phyloP scores from a whole-genome alignment of 2,888 invertebrate genomes.

The Cyclophora punctaria region DNA sequence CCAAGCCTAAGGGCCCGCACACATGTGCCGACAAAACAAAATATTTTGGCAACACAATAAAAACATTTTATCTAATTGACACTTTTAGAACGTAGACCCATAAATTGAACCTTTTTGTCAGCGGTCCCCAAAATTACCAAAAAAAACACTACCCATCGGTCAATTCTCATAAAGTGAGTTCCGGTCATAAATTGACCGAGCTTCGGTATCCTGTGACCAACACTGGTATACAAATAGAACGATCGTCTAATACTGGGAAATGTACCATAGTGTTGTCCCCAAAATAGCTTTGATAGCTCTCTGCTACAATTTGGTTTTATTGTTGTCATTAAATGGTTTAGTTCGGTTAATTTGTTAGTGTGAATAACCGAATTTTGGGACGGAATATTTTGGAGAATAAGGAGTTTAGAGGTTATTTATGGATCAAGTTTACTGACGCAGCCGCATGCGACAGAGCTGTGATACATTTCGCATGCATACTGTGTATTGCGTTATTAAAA shows the following conservation, averaged over 20 bases:
- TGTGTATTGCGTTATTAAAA: no score
- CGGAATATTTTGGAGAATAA: background rate
- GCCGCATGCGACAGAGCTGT: no score
- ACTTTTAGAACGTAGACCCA: no score
- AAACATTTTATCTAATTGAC: no score
- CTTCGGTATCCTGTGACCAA: constrained; percentile 49
- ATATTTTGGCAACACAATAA: no score
- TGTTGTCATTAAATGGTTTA: constrained; percentile 1
- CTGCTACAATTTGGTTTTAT: background rate
- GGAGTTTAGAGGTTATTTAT: no score
- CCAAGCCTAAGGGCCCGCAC: no score
- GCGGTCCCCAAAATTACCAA: background rate
- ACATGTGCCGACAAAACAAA: no score
- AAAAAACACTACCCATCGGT: constrained; percentile 34
- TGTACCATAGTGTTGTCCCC: constrained; percentile 1
- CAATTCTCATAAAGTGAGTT: constrained; percentile 54
- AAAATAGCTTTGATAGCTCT: constrained; percentile 10
- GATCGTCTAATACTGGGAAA: constrained; percentile 26
- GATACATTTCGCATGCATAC: no score
- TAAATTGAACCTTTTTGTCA: no score
- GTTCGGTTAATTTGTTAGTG: constrained; percentile 38
- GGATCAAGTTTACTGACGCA: no score
- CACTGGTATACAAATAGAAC: constrained; percentile 37
- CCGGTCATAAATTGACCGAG: constrained; percentile 61
- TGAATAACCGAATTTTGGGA: constrained; percentile 22